These are phyloP conservation scores for Diadumene lineata DNA, from an alignment of 92 coral and sea anemone species.

Conservation along the genomic window DNA sequence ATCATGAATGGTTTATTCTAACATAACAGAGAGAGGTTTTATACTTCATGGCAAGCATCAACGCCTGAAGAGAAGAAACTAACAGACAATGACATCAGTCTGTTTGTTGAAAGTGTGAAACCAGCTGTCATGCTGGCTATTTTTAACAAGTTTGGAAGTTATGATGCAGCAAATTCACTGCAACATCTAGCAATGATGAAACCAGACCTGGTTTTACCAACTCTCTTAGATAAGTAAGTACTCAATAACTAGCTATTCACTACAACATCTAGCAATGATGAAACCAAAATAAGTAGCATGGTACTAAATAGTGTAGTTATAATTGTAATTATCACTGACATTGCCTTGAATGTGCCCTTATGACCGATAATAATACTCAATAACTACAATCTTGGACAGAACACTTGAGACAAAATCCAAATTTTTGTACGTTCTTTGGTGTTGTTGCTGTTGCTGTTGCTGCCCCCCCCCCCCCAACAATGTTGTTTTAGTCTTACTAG, in stretches of 20 bases:
- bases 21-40: constrained; percentile 72
- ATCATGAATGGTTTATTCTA: neutral
- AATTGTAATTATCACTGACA: no score
- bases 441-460: neutral
- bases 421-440: neutral
- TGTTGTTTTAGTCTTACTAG: no score
- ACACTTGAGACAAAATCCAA: neutral
- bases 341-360: no score
- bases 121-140: constrained; percentile 97
- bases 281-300: neutral
- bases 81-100: constrained; percentile 70
- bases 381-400: no score
- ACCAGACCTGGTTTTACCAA: constrained; percentile 91
- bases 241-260: neutral
- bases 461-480: neutral
- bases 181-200: constrained; percentile 90
- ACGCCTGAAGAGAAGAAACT: constrained; percentile 77
- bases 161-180: constrained; percentile 95
- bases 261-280: neutral
- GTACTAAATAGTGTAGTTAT: no score
- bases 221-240: constrained; percentile 87
- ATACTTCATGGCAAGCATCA: constrained; percentile 74
- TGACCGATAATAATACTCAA: no score
- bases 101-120: constrained; percentile 95
- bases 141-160: constrained; percentile 92